Base-by-base conservation (phyloP, 1,140 invertebrate species). In the Neuroterus valhalla region DNA sequence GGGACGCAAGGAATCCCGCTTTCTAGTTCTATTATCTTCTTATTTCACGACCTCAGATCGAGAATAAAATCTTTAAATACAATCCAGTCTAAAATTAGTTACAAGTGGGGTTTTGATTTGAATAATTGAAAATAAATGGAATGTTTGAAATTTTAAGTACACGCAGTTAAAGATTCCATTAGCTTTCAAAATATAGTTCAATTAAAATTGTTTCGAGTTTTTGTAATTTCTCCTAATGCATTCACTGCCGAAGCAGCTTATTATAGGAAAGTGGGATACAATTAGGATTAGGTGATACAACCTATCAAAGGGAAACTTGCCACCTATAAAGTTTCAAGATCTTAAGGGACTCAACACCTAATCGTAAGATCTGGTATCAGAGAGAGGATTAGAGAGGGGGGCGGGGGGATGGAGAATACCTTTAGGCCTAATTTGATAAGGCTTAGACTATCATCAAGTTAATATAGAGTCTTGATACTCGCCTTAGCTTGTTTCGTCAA, bases 341-440 rank as follows among this genome's bases (percentile, higher is more conserved):
- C 48, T 68, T 68, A 21, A 5, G 66, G 44, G 44, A 68, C 66
- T 68, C 8, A 3, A 23, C 43, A 42, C 21, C 38, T 43, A 26
- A 68, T 68, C 42, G 42, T 67, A 67, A 14, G 17, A 31, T 14
- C n/a, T 62, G 23, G 12, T 62, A n/a, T 26, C 14, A 62, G n/a
- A 52, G 23, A 62, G 55, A 62, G 26, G 55, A 62, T 62, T 62
- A 31, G 66, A 44, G 76, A 31, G 52, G 72, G 38, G 45, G 44
- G 76, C 21, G 52, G 72, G 38, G 45, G 44, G 43, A 75, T 52
- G 69, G 66, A 44, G 48, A 62, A 68, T 43, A 21, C 74, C 21
- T 38, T 70, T 71, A 55, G 71, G 71, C 68, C 78, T 78, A 81
- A 81, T 81, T 80, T 76, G 80, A 78, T 75, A 68, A 74, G 78